Evolutionary conservation across 2,888 invertebrate species (phyloP), one percentile per base, ranked within the genome.

Genomic region (Drosophila silvestris): DNA sequence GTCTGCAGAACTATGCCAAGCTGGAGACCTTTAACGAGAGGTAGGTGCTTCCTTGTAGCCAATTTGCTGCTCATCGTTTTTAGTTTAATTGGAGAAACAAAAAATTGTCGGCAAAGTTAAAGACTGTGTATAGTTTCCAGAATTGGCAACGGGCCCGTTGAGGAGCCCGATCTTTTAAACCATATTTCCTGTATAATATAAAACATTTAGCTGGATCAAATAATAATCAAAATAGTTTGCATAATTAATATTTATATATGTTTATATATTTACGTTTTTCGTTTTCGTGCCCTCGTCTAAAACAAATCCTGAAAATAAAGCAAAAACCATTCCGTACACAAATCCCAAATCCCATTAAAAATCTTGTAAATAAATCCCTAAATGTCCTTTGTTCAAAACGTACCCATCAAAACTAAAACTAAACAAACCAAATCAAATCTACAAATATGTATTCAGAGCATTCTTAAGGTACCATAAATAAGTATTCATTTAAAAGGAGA

Each of bases 1-100:
- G 99, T 93, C 96, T 99, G 62, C 99, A 99, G 94, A 98, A 97
- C 94, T 99, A 99, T 94, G 98, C 99, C 14, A 97, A 98, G 85
- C 96, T 97, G 92, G 97, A 98, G 93, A 98, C 97, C 39, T 99
- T 99, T 94, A 99, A 99, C 94, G 98, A 98, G 95, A 99, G 98
- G 99, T 99, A 95, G 95, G 96, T 93, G 82, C 66, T 83, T 71
- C 50, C 73, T 84, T 74, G 86, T 90, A 83, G 81, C 83, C 79
- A 78, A 71, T 79, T 84, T 73, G 32, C 52, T 33, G 37, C 30
- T 56, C 59, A 50, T 66, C 65, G 19, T 52, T 68, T 66, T 78
- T 54, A 75, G 67, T 73, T 76, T 50, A 63, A 57, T 41, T 47
- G 50, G 22, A 47, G 47, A 62, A 56, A 57, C 39, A 63, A 74